phyloP scores from a whole-genome alignment of 2,797 vertebrate genomes.

The Tadarida brasiliensis region DNA sequence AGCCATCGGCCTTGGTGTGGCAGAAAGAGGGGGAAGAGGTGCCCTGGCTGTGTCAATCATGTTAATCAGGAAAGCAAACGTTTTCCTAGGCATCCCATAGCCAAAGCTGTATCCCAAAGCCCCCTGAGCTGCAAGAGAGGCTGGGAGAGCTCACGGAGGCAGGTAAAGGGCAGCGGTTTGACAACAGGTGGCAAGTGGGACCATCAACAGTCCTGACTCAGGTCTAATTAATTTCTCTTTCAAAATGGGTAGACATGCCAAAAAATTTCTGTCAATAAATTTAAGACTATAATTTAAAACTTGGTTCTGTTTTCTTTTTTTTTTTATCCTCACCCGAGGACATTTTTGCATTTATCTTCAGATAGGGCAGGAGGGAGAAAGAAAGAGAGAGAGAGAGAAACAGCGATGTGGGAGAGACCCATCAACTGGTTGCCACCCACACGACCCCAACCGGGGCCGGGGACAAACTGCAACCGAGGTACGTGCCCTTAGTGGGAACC shows the following conservation, averaged over 20 bases:
- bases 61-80: neutral
- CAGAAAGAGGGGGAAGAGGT: neutral
- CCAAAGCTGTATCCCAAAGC: neutral
- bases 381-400: too few species aligned
- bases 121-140: neutral
- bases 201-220: neutral
- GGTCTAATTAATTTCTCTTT: constrained; percentile 10
- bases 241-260: neutral
- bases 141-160: neutral
- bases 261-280: constrained; percentile 1
- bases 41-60: neutral
- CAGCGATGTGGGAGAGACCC: too few species aligned
- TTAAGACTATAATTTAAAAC: constrained; percentile 50
- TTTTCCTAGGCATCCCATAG: neutral
- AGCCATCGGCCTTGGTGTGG: neutral
- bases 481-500: too few species aligned
- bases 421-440: too few species aligned
- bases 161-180: neutral
- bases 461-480: too few species aligned
- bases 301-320: too few species aligned
- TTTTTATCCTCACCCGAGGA: too few species aligned
- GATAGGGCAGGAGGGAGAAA: too few species aligned
- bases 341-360: too few species aligned
- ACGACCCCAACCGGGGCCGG: too few species aligned
- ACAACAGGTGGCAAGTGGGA: neutral